A percentile compares a stretch with the other conserved stretches of the same genome.
These are phyloP conservation scores for Oncopodura yosiiana DNA, from an alignment of 1,140 invertebrate genomes.

Conservation along the genomic window DNA sequence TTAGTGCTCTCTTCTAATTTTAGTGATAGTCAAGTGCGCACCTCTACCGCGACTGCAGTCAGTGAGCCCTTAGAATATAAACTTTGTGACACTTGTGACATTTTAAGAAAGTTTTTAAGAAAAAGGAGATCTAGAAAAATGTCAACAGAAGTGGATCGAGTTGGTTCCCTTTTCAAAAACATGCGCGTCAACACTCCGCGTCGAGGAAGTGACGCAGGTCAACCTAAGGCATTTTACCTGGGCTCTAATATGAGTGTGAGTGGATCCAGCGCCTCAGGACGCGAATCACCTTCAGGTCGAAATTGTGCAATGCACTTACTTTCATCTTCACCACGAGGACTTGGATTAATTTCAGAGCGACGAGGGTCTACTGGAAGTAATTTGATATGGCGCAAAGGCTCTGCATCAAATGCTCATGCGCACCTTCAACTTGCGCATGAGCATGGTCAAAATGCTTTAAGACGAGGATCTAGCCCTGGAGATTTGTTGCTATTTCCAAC, in stretches of 20 bases:
- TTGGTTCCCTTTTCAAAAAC: slow-evolving; percentile 25
- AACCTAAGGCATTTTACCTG: slow-evolving; percentile 25
- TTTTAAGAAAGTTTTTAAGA: too few species aligned
- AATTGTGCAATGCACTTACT: slow-evolving; percentile 27
- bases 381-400: slow-evolving; percentile 28
- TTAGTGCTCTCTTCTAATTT: too few species aligned
- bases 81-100: too few species aligned
- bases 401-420: slow-evolving; percentile 20
- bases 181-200: slow-evolving; percentile 18
- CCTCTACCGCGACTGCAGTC: too few species aligned
- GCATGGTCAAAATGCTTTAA: not conserved
- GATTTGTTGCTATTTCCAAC: slow-evolving; percentile 25
- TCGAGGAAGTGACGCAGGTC: slow-evolving; percentile 29
- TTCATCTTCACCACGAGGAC: slow-evolving; percentile 4
- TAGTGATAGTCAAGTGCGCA: too few species aligned
- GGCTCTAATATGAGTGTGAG: slow-evolving; percentile 13
- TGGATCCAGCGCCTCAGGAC: not conserved
- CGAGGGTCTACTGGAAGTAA: slow-evolving; percentile 33
- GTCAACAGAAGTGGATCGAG: slow-evolving; percentile 21
- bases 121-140: slow-evolving; percentile 2
- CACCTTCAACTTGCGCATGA: slow-evolving; percentile 1
- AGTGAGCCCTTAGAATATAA: too few species aligned
- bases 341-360: slow-evolving; percentile 20
- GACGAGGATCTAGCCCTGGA: slow-evolving; percentile 34
- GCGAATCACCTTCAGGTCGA: slow-evolving; percentile 1